phyloP scores from a whole-genome alignment of 2,113 vertebrate genomes.

The Mobula birostris region DNA sequence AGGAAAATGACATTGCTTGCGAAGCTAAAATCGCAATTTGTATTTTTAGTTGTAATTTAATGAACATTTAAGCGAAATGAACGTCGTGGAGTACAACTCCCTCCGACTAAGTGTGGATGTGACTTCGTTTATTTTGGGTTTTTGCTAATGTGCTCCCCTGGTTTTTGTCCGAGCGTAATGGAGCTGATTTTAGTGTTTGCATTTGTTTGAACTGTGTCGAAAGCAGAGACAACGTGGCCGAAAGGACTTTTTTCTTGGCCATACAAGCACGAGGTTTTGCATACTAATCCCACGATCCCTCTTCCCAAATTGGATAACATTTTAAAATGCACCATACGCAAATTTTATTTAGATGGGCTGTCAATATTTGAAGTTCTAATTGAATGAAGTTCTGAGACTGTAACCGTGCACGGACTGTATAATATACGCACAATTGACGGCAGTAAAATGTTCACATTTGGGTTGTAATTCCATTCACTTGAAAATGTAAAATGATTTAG shows the following conservation, averaged over 20 bases:
- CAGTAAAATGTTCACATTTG: not conserved
- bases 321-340: not conserved
- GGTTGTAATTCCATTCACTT: not conserved
- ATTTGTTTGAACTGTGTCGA: not conserved
- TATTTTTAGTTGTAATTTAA: not conserved
- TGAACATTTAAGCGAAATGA: not conserved
- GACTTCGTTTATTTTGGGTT: no score
- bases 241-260: slow-evolving; percentile 29
- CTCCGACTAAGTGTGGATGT: not conserved
- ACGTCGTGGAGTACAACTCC: not conserved
- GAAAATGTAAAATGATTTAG: not conserved
- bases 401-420: not conserved
- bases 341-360: not conserved
- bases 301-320: not conserved
- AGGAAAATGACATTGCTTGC: not conserved
- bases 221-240: not conserved
- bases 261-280: not conserved
- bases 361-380: not conserved
- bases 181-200: not conserved
- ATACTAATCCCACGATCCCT: not conserved
- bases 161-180: not conserved
- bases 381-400: not conserved
- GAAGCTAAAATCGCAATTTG: slow-evolving; percentile 28
- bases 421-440: not conserved
- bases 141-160: no score